Evolutionary conservation across 1,140 invertebrate species (phyloP).

Genomic region (Drosophila kanapiae): DNA sequence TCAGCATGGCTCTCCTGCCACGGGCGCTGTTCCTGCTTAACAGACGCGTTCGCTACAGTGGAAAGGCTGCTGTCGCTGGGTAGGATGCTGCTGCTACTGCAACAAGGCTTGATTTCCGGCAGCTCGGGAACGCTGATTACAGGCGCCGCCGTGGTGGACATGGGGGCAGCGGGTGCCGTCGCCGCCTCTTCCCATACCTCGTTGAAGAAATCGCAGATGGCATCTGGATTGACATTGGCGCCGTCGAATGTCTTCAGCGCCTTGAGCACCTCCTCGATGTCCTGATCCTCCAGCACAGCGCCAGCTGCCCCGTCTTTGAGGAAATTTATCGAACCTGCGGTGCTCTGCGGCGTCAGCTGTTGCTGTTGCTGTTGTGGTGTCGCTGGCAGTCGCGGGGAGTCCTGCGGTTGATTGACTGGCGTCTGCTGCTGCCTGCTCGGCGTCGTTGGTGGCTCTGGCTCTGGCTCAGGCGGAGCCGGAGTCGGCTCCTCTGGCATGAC

Average conservation of each 20-base stretch:
- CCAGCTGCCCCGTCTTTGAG: slow-evolving; percentile 63
- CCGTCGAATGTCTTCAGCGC: slow-evolving; percentile 80
- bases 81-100: slow-evolving; percentile 9
- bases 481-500: slow-evolving; percentile 29
- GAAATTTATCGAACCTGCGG: slow-evolving; percentile 62
- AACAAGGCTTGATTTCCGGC: slow-evolving; percentile 26
- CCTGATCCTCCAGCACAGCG: slow-evolving; percentile 77
- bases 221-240: slow-evolving; percentile 63
- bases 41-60: not conserved
- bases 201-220: slow-evolving; percentile 79
- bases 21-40: slow-evolving; percentile 20
- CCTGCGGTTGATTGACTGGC: slow-evolving; percentile 18
- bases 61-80: slow-evolving; percentile 15
- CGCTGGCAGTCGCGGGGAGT: slow-evolving; percentile 22
- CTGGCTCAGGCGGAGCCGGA: slow-evolving; percentile 3
- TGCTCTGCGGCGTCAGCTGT: slow-evolving; percentile 67
- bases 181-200: slow-evolving; percentile 71
- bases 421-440: slow-evolving; percentile 48
- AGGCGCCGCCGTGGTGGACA: slow-evolving; percentile 1
- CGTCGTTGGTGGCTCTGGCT: slow-evolving; percentile 40
- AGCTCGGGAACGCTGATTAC: slow-evolving; percentile 6
- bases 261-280: slow-evolving; percentile 82
- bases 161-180: slow-evolving; percentile 12
- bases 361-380: slow-evolving; percentile 28
- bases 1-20: slow-evolving; percentile 50